A percentile compares a stretch with the other conserved stretches of the same genome.
These are phyloP conservation scores for Meliscaeva auricollis DNA, from an alignment of 2,888 invertebrate species.

Conservation along the genomic window DNA sequence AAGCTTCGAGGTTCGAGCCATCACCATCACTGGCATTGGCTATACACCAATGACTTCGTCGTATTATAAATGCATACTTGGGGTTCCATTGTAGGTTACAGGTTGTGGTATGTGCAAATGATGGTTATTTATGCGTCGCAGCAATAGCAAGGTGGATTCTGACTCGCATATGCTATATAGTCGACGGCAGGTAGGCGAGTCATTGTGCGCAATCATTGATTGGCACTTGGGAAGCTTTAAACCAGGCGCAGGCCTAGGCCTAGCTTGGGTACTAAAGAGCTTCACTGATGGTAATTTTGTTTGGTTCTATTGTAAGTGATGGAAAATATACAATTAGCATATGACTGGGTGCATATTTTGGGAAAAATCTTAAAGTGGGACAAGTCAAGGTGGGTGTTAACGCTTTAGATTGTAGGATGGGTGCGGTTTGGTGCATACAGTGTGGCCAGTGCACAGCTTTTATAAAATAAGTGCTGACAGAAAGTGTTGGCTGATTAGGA, in stretches of 20 bases:
- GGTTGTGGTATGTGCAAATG: slow-evolving; percentile 76
- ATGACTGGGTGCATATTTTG: slow-evolving; percentile 65
- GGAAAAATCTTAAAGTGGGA: slow-evolving; percentile 49
- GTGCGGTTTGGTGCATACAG: background rate
- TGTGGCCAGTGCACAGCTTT: slow-evolving; percentile 24
- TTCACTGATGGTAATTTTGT: slow-evolving; percentile 14
- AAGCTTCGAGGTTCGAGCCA: slow-evolving; percentile 4
- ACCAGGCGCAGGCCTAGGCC: slow-evolving; percentile 23
- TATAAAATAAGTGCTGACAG: slow-evolving; percentile 50
- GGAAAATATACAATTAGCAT: slow-evolving; percentile 48
- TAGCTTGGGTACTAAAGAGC: slow-evolving; percentile 33
- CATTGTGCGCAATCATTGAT: slow-evolving; percentile 68
- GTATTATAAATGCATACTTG: slow-evolving; percentile 23
- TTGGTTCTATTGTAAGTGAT: slow-evolving; percentile 31
- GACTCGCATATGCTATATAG: too few species aligned
- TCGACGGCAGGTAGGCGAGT: slow-evolving; percentile 50
- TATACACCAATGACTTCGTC: background rate
- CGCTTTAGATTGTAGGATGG: background rate
- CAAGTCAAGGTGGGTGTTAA: slow-evolving; percentile 63
- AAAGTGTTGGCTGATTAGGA: slow-evolving; percentile 37
- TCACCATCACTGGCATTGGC: background rate
- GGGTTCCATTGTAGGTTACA: slow-evolving; percentile 68
- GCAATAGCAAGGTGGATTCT: slow-evolving; percentile 60
- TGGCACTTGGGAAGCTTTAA: slow-evolving; percentile 58
- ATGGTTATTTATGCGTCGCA: slow-evolving; percentile 76